These are phyloP conservation scores for Poliocrania exsul DNA, from an alignment of 2,797 vertebrate genomes.

Conservation along the genomic window DNA sequence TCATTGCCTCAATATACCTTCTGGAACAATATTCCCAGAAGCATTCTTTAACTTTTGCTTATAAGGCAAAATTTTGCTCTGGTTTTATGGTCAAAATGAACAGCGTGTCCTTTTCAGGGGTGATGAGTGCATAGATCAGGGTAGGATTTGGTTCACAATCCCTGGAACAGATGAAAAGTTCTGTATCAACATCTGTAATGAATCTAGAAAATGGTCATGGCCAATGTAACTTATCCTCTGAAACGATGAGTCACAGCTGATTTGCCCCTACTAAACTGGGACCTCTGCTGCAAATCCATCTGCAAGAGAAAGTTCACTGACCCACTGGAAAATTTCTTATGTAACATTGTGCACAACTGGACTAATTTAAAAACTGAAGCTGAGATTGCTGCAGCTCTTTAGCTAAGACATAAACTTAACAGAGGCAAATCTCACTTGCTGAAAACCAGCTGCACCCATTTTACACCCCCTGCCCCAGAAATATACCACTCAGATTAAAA, in stretches of 20 bases:
- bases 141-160: not conserved
- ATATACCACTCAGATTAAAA: not conserved
- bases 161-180: not conserved
- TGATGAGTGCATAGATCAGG: not conserved
- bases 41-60: not conserved
- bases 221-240: not conserved
- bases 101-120: not conserved
- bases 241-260: conserved; percentile 14
- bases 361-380: not conserved
- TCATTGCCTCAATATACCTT: not conserved
- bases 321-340: not conserved
- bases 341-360: not conserved
- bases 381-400: not conserved
- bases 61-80: not conserved
- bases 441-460: not conserved
- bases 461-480: not conserved
- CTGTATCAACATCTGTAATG: not conserved
- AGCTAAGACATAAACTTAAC: not conserved
- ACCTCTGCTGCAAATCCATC: not conserved
- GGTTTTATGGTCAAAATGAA: not conserved
- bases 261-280: not conserved
- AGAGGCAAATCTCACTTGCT: not conserved
- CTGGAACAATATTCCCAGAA: not conserved
- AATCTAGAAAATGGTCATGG: not conserved
- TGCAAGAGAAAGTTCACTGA: not conserved